phyloP scores from a whole-genome alignment of 2,888 invertebrate genomes.

The Hirtodrosophila histrioides region DNA sequence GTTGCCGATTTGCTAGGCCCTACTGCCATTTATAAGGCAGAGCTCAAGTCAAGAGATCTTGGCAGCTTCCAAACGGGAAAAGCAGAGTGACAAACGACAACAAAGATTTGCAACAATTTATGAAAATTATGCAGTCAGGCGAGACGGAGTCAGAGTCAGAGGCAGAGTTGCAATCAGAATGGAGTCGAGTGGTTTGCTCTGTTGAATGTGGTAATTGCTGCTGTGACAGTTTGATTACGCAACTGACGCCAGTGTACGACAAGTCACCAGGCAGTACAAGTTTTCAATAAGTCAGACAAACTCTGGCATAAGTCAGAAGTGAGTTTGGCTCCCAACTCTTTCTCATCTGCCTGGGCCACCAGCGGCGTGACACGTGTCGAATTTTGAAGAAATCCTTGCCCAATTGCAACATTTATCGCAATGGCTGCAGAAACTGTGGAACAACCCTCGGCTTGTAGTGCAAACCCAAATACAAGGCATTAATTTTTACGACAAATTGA shows the following conservation, averaged over 20 bases:
- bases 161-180: constrained; percentile 6
- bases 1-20: constrained; percentile 13
- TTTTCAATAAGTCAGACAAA: constrained; percentile 63
- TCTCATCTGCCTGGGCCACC: constrained; percentile 15
- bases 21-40: constrained; percentile 15
- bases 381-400: constrained; percentile 36
- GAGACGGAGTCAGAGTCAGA: constrained; percentile 18
- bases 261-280: constrained; percentile 1
- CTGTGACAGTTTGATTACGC: constrained; percentile 72
- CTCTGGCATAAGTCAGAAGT: constrained; percentile 48
- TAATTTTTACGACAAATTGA: constrained; percentile 84
- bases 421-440: constrained; percentile 20
- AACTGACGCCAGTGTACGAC: constrained; percentile 34
- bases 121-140: constrained; percentile 61
- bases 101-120: constrained; percentile 74
- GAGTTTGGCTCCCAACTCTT: constrained; percentile 10
- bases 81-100: constrained; percentile 48
- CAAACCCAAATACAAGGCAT: constrained; percentile 66
- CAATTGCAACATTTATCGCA: constrained; percentile 67
- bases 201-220: constrained; percentile 69
- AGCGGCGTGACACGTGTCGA: constrained; percentile 65
- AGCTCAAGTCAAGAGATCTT: no score
- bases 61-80: constrained; percentile 18
- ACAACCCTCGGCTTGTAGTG: constrained; percentile 35
- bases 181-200: constrained; percentile 16